phyloP scores from a whole-genome alignment of 30 jellyfish, hydroid and myxozoan species.

The Pelagia noctiluca region DNA sequence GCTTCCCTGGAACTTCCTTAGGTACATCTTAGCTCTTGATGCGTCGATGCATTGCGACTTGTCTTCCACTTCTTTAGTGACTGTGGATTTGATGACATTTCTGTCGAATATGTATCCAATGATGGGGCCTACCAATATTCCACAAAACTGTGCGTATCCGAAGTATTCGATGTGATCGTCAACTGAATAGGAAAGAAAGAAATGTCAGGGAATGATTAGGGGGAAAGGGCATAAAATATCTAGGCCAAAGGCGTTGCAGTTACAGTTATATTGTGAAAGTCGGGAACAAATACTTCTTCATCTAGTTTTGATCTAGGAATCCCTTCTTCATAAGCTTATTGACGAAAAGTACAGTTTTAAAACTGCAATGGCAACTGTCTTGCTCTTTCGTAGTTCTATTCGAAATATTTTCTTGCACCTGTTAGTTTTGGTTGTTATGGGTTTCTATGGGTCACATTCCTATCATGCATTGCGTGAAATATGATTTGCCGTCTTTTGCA shows the following conservation, averaged over 20 bases:
- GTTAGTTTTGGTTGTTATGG: too few relatives aligned
- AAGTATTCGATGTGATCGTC: constrained; percentile 26
- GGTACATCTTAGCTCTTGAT: constrained; percentile 27
- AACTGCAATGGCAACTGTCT: too few relatives aligned
- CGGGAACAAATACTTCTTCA: not conserved
- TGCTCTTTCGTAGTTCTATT: too few relatives aligned
- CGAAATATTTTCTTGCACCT: too few relatives aligned
- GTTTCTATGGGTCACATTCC: too few relatives aligned
- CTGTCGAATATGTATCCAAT: constrained; percentile 64
- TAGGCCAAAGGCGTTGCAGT: too few relatives aligned
- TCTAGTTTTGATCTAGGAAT: not conserved
- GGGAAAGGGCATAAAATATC: too few relatives aligned
- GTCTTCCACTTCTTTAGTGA: constrained; percentile 2
- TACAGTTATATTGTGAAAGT: too few relatives aligned
- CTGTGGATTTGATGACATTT: constrained; percentile 4
- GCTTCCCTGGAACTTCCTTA: constrained; percentile 25
- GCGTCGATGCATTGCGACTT: constrained; percentile 1
- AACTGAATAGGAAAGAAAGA: constrained; percentile 21
- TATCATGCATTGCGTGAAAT: too few relatives aligned
- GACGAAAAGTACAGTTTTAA: too few relatives aligned
- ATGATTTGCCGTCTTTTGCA: too few relatives aligned
- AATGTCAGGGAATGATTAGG: too few relatives aligned
- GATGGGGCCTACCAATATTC: constrained; percentile 59
- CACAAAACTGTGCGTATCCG: constrained; percentile 64
- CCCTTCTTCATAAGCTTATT: not conserved